These are phyloP conservation scores for Trichonephila clavipes DNA, from an alignment of 1,140 invertebrate genomes.

Conservation along the genomic window DNA sequence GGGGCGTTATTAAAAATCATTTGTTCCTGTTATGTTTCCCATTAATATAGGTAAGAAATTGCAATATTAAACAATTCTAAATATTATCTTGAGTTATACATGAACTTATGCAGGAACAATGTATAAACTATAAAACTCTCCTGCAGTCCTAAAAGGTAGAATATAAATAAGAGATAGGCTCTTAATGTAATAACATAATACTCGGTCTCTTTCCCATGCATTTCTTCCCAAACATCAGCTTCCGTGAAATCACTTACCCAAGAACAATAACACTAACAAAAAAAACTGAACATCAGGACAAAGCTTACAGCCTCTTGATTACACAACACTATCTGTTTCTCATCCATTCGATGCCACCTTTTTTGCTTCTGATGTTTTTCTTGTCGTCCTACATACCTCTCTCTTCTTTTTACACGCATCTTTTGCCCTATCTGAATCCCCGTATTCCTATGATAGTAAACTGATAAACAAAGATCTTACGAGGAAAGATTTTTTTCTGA, in stretches of 20 bases:
- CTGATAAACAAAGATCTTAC: constrained; percentile 15
- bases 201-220: background rate
- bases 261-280: background rate
- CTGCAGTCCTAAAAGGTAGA: too few species aligned
- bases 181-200: background rate
- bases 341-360: background rate
- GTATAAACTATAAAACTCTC: too few species aligned
- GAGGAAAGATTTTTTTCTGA: background rate
- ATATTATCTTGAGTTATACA: too few species aligned
- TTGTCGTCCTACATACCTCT: constrained; percentile 8
- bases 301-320: background rate
- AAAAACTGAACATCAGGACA: background rate
- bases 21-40: too few species aligned
- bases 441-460: background rate
- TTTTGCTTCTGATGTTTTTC: background rate
- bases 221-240: background rate
- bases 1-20: too few species aligned
- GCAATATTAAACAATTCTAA: too few species aligned
- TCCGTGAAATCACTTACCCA: background rate
- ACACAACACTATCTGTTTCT: constrained; percentile 26
- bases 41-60: too few species aligned
- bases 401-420: background rate
- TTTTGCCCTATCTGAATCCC: constrained; percentile 2
- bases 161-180: background rate
- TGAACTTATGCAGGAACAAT: too few species aligned